These are phyloP conservation scores for Epirrhoe alternata DNA, from an alignment of 2,888 invertebrate genomes.

Conservation along the genomic window DNA sequence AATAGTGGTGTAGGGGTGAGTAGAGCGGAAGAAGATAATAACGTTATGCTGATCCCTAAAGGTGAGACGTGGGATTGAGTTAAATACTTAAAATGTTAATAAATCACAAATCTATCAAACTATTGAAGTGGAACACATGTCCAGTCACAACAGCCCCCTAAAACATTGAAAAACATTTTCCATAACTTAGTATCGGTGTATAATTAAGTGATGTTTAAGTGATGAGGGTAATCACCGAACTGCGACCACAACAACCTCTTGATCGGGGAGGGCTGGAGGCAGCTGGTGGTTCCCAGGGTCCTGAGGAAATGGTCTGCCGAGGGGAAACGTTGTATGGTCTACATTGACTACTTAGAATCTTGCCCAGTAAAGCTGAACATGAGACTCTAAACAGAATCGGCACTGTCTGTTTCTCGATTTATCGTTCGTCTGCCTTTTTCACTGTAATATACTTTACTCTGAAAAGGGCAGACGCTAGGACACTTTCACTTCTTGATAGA, in stretches of 20 bases:
- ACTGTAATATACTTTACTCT: no score
- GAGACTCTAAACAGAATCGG: no score
- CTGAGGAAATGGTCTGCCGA: conserved; percentile 1
- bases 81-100: not conserved
- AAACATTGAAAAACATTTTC: conserved; percentile 38
- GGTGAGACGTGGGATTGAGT: not conserved
- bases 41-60: no score
- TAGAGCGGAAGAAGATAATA: no score
- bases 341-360: conserved; percentile 9
- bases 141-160: conserved; percentile 38
- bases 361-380: no score
- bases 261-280: conserved; percentile 32
- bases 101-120: conserved; percentile 14
- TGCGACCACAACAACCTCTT: conserved; percentile 70
- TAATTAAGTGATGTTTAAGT: conserved; percentile 43
- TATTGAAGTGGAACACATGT: conserved; percentile 33
- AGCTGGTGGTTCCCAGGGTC: conserved; percentile 69
- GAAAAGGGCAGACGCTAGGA: no score
- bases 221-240: conserved; percentile 59
- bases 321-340: not conserved
- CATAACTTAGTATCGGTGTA: conserved; percentile 35
- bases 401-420: no score
- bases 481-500: no score
- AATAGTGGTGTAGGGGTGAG: no score
- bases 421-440: no score